Percentiles rank a stretch among this genome's conserved stretches.
Evolutionary conservation across 2,113 vertebrate genomes (phyloP).

Genomic region (Gymnarchus niloticus): DNA sequence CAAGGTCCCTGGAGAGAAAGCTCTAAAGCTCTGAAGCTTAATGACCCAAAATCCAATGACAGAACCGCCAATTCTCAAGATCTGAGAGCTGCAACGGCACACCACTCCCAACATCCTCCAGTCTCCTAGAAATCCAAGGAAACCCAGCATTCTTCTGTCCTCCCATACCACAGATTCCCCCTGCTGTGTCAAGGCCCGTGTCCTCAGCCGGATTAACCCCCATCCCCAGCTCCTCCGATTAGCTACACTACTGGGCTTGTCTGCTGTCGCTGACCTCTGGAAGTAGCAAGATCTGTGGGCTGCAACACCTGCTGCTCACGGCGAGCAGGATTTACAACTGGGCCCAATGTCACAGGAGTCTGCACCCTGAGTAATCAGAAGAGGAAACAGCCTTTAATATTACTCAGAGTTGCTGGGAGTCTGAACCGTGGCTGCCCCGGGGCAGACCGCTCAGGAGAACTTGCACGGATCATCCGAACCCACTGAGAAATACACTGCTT

Average conservation of each 20-base stretch:
- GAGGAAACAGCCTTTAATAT: neutral
- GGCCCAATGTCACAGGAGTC: neutral
- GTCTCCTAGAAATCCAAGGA: neutral
- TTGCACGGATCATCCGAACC: neutral
- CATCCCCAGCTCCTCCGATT: neutral
- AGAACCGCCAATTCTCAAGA: neutral
- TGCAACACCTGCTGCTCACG: neutral
- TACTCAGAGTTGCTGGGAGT: neutral
- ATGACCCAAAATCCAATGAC: neutral
- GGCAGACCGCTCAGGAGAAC: neutral
- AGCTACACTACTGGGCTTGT: neutral
- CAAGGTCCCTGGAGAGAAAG: no score
- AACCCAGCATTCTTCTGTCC: neutral
- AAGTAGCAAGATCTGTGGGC: neutral
- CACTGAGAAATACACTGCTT: neutral
- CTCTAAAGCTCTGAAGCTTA: neutral
- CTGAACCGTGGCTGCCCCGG: neutral
- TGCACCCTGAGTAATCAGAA: neutral
- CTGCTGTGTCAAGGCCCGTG: constrained; percentile 12
- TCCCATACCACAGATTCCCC: neutral
- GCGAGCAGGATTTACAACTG: neutral
- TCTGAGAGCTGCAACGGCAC: no score
- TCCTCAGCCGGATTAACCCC: neutral
- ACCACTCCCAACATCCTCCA: neutral
- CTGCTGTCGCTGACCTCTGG: neutral